These are phyloP conservation scores for Ciconia maguari DNA, from an alignment of 2,113 vertebrate species.

Conservation along the genomic window DNA sequence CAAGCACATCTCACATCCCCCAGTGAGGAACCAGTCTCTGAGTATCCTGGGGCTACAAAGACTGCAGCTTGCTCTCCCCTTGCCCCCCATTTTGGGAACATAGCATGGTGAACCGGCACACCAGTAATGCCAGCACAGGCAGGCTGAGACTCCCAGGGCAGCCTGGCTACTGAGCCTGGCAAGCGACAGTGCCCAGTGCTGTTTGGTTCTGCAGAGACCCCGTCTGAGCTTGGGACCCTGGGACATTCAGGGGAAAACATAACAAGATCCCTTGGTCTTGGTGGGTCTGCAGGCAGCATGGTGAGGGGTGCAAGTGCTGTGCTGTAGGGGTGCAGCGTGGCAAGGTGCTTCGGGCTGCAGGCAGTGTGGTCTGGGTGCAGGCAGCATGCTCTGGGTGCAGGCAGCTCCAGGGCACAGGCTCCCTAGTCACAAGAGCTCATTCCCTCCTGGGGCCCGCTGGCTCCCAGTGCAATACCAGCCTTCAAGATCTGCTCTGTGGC, in stretches of 20 bases:
- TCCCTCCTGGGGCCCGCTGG: neutral
- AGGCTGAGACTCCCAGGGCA: neutral
- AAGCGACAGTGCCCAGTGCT: neutral
- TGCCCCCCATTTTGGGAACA: accelerated
- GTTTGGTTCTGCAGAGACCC: neutral
- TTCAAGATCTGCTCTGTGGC: neutral
- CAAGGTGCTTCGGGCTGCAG: neutral
- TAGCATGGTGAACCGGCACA: neutral
- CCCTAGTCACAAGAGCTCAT: neutral
- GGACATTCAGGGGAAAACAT: neutral
- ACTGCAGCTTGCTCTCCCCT: neutral
- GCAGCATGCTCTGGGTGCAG: neutral
- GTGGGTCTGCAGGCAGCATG: neutral
- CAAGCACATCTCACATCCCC: neutral
- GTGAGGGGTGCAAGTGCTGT: neutral
- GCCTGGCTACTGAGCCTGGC: neutral
- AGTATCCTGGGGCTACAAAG: neutral
- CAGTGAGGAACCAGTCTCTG: neutral
- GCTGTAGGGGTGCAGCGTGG: neutral
- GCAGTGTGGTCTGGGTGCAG: neutral
- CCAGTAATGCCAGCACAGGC: neutral
- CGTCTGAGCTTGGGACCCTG: neutral
- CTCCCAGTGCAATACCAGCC: neutral
- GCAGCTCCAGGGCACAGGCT: neutral
- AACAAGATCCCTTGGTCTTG: neutral